A percentile compares a stretch with the other conserved stretches of the same genome.
These are phyloP conservation scores for Urocyon cinereoargenteus DNA, from an alignment of 2,797 vertebrate species.

Conservation along the genomic window DNA sequence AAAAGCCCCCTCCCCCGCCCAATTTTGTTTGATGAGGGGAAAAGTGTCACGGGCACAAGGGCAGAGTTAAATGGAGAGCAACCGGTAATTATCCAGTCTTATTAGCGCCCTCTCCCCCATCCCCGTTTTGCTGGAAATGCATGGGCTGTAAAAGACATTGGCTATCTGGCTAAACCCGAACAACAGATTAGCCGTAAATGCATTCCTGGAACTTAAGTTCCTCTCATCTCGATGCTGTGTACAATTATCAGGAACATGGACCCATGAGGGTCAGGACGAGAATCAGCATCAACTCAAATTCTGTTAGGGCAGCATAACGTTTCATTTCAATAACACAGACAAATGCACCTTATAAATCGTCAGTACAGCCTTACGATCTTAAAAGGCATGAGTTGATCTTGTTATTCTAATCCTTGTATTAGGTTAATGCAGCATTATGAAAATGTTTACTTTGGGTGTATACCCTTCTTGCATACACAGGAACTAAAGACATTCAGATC, in stretches of 20 bases:
- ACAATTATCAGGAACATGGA: conserved; percentile 32
- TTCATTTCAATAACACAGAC: conserved; percentile 57
- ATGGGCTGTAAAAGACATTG: neutral
- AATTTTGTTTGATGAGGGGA: neutral
- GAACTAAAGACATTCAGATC: conserved; percentile 48
- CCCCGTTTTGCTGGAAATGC: neutral
- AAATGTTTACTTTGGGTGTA: conserved; percentile 62
- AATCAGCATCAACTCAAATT: conserved; percentile 53
- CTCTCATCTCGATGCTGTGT: neutral
- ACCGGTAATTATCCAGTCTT: conserved; percentile 1
- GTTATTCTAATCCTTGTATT: neutral
- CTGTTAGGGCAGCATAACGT: conserved; percentile 56
- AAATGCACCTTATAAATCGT: conserved; percentile 29
- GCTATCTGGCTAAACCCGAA: conserved; percentile 53
- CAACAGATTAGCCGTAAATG: conserved; percentile 65
- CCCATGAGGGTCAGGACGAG: neutral
- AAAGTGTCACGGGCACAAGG: neutral
- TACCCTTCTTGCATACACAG: conserved; percentile 32
- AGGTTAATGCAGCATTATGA: conserved; percentile 64
- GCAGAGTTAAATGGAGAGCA: neutral
- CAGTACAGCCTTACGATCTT: neutral
- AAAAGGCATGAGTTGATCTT: neutral
- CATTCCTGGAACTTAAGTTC: conserved; percentile 75
- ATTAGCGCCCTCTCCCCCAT: neutral
- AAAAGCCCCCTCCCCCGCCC: neutral